Base-by-base conservation (phyloP, 2,888 invertebrate species). In the Helobdella robusta region DNA sequence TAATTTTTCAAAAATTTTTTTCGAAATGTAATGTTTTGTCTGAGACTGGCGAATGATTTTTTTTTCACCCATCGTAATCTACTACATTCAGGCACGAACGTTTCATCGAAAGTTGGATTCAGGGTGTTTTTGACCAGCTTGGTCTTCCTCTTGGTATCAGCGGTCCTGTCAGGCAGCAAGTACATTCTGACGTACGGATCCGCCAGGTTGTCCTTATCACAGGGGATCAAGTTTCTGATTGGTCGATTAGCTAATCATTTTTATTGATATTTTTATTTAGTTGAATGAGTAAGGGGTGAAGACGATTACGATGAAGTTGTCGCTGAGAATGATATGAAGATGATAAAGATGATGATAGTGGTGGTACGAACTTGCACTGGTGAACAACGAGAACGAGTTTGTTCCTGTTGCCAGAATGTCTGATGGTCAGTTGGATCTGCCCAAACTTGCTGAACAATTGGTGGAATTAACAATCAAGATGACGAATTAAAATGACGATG, bases 21-120 rank as follows among this genome's bases (percentile, higher is more conserved):
- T n/a, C n/a, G n/a, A n/a, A n/a, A n/a, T n/a, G n/a, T n/a, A n/a
- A n/a, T n/a, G n/a, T n/a, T n/a, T n/a, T n/a, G n/a, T n/a, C n/a
- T n/a, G n/a, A n/a, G n/a, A n/a, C n/a, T n/a, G n/a, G n/a, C n/a
- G n/a, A n/a, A n/a, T n/a, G n/a, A n/a, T n/a, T n/a, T n/a, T n/a
- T n/a, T n/a, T n/a, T n/a, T n/a, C n/a, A n/a, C n/a, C n/a, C n/a
- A n/a, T n/a, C n/a, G n/a, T n/a, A n/a, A n/a, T n/a, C n/a, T n/a
- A n/a, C n/a, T n/a, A n/a, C n/a, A n/a, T n/a, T n/a, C n/a, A 34
- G 0, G 28, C 11, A 66, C 78, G 72, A 71, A 79, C 79, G 87
- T 87, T 76, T 91, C 89, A 79, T 94, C 92, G 78, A 87, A 94
- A 32, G 87, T 84, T 0, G 93, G 92, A 83, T 89, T 89, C 75